phyloP scores from a whole-genome alignment of 2,113 vertebrate species.

The Macquaria ambigua region DNA sequence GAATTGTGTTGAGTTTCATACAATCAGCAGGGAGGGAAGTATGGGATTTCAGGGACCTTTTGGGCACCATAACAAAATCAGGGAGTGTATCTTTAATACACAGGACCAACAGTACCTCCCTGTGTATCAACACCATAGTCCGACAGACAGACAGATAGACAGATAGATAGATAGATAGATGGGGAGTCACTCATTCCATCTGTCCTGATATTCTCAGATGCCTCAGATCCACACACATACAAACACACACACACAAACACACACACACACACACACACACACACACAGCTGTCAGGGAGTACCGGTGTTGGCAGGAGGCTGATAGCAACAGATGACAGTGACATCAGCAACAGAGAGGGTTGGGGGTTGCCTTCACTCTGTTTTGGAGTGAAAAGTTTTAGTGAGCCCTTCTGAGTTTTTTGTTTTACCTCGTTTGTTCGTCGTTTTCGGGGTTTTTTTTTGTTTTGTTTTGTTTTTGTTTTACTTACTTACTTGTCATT shows the following conservation, averaged over 20 bases:
- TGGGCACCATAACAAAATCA: not conserved
- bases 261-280: slow-evolving; percentile 1
- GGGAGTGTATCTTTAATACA: not conserved
- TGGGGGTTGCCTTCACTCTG: not conserved
- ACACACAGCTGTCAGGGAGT: slow-evolving; percentile 16
- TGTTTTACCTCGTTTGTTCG: not conserved
- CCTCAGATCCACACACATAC: not conserved
- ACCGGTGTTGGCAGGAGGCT: slow-evolving; percentile 28
- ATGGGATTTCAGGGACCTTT: not conserved
- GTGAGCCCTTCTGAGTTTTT: not conserved
- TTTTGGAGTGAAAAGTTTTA: not conserved
- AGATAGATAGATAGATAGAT: not conserved
- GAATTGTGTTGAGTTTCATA: not conserved
- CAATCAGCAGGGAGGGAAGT: not conserved
- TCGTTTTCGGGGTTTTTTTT: not conserved
- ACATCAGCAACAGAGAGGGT: slow-evolving; percentile 8
- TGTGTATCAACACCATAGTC: not conserved
- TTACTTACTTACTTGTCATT: too few species aligned
- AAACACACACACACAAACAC: slow-evolving; percentile 5
- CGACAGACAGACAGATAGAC: not conserved
- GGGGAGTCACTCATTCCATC: slow-evolving; percentile 3
- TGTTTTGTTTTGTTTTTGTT: not conserved
- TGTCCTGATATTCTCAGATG: slow-evolving; percentile 2
- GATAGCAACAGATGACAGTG: slow-evolving; percentile 32
- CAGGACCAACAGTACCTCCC: not conserved